Percentiles rank a stretch among this genome's conserved stretches.
These are phyloP conservation scores for Pelosia muscerda DNA, from an alignment of 2,888 invertebrate genomes.

Conservation along the genomic window DNA sequence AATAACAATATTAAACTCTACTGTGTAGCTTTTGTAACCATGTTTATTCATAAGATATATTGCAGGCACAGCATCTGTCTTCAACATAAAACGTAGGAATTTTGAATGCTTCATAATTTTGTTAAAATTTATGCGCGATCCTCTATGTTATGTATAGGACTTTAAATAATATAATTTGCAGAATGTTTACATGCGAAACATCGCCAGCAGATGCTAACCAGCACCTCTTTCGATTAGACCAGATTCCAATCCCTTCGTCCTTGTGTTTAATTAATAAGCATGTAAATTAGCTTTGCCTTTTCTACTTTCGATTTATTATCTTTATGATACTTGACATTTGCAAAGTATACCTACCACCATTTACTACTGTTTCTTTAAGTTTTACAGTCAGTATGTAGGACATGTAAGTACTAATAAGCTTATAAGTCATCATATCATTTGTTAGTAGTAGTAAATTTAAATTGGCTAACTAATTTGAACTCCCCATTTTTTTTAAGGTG, in stretches of 20 bases:
- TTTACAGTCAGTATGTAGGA: constrained; percentile 48
- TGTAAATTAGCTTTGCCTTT: constrained; percentile 55
- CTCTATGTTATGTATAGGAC: no score
- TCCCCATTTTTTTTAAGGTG: no score
- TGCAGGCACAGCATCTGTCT: no score
- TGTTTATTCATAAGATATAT: no score
- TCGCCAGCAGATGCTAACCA: constrained; percentile 8
- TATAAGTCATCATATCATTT: constrained; percentile 47
- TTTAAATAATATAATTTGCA: no score
- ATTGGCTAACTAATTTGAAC: no score
- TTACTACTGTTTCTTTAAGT: constrained; percentile 51
- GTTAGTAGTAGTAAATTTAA: no score
- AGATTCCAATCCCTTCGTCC: constrained; percentile 37
- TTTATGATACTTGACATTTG: constrained; percentile 48
- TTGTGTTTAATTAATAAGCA: constrained; percentile 49
- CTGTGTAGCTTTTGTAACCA: no score
- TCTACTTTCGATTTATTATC: constrained; percentile 55
- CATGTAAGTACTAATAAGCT: constrained; percentile 56
- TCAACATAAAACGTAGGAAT: no score
- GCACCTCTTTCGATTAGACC: constrained; percentile 30
- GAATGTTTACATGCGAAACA: background rate
- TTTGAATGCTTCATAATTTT: no score
- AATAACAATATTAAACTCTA: no score
- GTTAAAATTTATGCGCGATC: no score
- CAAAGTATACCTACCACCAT: constrained; percentile 50